phyloP scores from a whole-genome alignment of 2,888 invertebrate species.

The Caenorhabditis panamensis region DNA sequence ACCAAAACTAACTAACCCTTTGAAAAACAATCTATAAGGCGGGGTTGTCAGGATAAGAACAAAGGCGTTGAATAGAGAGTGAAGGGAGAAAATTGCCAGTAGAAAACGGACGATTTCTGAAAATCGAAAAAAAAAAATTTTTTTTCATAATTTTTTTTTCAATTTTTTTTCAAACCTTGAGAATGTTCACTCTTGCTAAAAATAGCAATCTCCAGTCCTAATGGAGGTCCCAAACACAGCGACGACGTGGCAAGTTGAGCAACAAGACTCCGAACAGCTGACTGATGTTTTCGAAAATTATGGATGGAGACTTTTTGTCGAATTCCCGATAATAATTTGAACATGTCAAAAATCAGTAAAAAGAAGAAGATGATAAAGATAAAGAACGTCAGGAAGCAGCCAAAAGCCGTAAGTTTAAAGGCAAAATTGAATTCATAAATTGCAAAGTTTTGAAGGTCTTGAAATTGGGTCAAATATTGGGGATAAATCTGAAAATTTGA shows the following conservation, averaged over 20 bases:
- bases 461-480: background rate
- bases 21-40: slow-evolving; percentile 20
- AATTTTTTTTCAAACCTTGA: background rate
- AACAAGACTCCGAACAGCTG: slow-evolving; percentile 26
- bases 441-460: slow-evolving; percentile 22
- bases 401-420: too few relatives aligned
- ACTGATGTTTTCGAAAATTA: slow-evolving; percentile 14
- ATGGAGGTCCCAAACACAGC: slow-evolving; percentile 20
- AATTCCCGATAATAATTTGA: slow-evolving; percentile 14
- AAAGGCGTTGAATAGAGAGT: slow-evolving; percentile 26
- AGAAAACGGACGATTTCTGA: slow-evolving; percentile 21
- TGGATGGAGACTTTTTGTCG: slow-evolving; percentile 12
- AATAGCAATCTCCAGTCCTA: slow-evolving; percentile 6
- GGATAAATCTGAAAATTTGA: slow-evolving; percentile 16
- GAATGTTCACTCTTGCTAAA: slow-evolving; percentile 12
- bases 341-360: slow-evolving; percentile 21
- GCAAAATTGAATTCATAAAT: slow-evolving; percentile 32
- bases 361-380: slow-evolving; percentile 6
- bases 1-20: too few relatives aligned
- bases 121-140: background rate
- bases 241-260: slow-evolving; percentile 36
- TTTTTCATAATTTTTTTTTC: background rate
- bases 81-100: slow-evolving; percentile 18
- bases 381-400: background rate
- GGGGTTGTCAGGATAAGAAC: slow-evolving; percentile 31